Evolutionary conservation across 2,113 vertebrate genomes (phyloP).

Genomic region (Scolopax mira): DNA sequence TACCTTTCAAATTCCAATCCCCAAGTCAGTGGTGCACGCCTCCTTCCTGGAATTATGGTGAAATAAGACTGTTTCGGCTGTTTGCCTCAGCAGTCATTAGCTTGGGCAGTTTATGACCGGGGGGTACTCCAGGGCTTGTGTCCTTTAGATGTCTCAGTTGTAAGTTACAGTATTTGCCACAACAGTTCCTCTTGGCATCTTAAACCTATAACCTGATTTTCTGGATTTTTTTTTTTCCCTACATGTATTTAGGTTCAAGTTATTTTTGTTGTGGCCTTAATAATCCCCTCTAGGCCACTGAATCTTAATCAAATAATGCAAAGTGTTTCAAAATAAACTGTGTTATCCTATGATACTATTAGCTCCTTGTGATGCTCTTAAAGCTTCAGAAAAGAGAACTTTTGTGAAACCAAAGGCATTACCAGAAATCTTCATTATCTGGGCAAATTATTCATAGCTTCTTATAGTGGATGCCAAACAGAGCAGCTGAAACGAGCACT

Average conservation of each 20-base stretch:
- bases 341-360: background rate
- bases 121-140: fast-evolving
- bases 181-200: background rate
- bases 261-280: background rate
- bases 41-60: background rate
- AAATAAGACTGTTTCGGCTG: background rate
- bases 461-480: background rate
- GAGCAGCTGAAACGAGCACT: background rate
- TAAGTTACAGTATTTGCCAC: background rate
- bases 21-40: background rate
- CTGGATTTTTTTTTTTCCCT: background rate
- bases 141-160: fast-evolving
- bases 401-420: background rate
- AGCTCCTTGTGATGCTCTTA: background rate
- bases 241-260: background rate
- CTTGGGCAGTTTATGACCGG: background rate
- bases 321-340: background rate
- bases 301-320: background rate
- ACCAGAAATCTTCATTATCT: background rate
- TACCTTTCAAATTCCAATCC: background rate
- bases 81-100: background rate
- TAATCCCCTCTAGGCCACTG: background rate
- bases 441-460: background rate
- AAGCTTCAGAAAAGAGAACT: background rate
- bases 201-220: background rate